Evolutionary conservation across 2,888 invertebrate species (phyloP).

Genomic region (Pseudoips prasinana): DNA sequence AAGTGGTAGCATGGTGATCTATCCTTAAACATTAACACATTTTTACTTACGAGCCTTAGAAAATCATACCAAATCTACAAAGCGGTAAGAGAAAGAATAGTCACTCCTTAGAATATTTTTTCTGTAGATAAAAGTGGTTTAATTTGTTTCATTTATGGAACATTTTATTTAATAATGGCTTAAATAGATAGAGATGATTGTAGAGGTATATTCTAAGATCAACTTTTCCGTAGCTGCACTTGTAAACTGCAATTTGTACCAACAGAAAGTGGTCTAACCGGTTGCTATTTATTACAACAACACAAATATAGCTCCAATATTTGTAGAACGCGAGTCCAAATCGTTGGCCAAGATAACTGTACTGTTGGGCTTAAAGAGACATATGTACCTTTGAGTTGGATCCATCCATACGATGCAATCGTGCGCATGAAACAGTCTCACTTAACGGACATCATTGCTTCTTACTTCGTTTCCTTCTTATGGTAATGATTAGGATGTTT

Average conservation of each 20-base stretch:
- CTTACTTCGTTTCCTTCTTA: slow-evolving; percentile 17
- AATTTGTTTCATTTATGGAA: no score
- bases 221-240: slow-evolving; percentile 7
- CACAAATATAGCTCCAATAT: slow-evolving; percentile 15
- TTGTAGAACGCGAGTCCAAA: slow-evolving; percentile 16
- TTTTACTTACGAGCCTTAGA: no score
- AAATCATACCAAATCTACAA: no score
- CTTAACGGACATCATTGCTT: slow-evolving; percentile 23
- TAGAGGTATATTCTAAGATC: no score
- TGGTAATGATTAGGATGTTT: slow-evolving; percentile 20
- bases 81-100: no score
- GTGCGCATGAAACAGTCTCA: slow-evolving; percentile 18
- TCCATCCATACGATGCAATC: slow-evolving; percentile 16
- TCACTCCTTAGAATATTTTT: no score
- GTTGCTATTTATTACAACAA: slow-evolving; percentile 17
- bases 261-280: slow-evolving; percentile 21
- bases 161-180: no score
- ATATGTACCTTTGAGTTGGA: slow-evolving; percentile 13
- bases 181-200: no score
- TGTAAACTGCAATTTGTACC: slow-evolving; percentile 14
- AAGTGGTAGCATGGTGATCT: no score
- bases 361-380: slow-evolving; percentile 20
- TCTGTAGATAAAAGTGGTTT: no score
- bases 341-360: slow-evolving; percentile 23
- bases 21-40: no score